A percentile compares a stretch with the other conserved stretches of the same genome.
Evolutionary conservation across 2,113 vertebrate genomes (phyloP).

Genomic region (Rana temporaria): DNA sequence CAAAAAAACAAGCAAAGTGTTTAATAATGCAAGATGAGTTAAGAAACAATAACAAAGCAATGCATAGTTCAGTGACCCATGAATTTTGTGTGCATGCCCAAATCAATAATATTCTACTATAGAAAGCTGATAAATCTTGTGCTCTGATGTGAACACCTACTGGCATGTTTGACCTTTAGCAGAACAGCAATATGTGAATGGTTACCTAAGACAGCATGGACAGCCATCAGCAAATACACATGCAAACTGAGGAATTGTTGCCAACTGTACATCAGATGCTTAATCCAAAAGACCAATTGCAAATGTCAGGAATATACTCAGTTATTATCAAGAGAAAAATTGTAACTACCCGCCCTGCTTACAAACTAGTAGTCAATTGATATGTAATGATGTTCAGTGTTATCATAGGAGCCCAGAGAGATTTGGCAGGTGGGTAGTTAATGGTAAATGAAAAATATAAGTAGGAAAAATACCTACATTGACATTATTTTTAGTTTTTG

Average conservation of each 20-base stretch:
- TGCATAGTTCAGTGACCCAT: conserved; percentile 24
- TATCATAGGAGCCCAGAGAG: neutral
- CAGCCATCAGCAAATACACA: conserved; percentile 45
- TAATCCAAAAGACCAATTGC: conserved; percentile 31
- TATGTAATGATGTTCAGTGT: neutral
- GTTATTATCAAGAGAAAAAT: neutral
- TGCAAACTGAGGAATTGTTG: neutral
- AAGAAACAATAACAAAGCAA: neutral
- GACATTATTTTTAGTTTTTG: too few species aligned
- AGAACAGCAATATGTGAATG: conserved; percentile 17
- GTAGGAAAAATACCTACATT: too few species aligned
- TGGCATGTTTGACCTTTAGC: conserved; percentile 41
- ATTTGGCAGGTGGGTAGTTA: conserved; percentile 6
- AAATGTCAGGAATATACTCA: conserved; percentile 40
- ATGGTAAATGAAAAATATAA: neutral
- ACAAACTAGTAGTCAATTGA: conserved; percentile 2
- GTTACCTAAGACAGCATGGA: conserved; percentile 34
- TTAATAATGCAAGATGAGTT: too few species aligned
- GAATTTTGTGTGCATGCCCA: neutral
- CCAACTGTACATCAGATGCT: conserved; percentile 24
- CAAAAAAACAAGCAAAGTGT: too few species aligned
- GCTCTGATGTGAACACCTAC: conserved; percentile 9
- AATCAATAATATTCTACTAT: conserved; percentile 24
- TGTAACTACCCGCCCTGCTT: conserved; percentile 11
- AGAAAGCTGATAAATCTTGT: conserved; percentile 13